Evolutionary conservation across 2,113 vertebrate species (phyloP), one percentile per base, ranked within the genome.

Genomic region (Pongo abelii): DNA sequence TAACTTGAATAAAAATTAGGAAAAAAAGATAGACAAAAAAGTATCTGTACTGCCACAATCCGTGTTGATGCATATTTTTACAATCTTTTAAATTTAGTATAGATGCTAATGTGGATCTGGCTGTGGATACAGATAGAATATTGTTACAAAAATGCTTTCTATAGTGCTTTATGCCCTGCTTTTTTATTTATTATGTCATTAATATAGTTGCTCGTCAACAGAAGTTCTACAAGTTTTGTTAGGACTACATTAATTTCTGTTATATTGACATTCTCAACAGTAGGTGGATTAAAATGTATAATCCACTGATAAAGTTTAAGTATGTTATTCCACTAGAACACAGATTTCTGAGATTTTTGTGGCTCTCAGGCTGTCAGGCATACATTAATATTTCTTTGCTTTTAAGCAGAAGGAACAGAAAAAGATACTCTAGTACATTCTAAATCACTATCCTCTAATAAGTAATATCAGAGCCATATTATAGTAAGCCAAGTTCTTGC

Each of bases 381-480:
- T 52, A 74, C 20, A 50, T 94, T 95, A 48, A 5, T 86, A 72
- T 61, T 72, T 85, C 14, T 80, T 74, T 81, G 22, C 48, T 30
- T 92, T 89, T 92, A 89, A 94, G n/a, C 69, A 80, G 32, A 38
- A 93, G 12, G 25, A 89, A 18, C 77, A 87, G 50, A 55, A 72
- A 93, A 86, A 61, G 35, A 77, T 75, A n/a, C 5, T n/a, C 27
- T 86, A 84, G 3, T 81, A 4, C 23, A 81, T 40, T 75, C 64
- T 93, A 93, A 93, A 72, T 92, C 38, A 92, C 40, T 59, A 61
- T 43, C 5, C 13, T 95, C 50, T 89, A 57, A 46, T 96, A 91
- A 97, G n/a, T 79, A 94, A 87, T 93, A 96, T 70, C 70, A 80
- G 35, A 87, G 32, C 46, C 50, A 55, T 72, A 79, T 91, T 89